Base-by-base conservation (phyloP, 1,140 invertebrate genomes). In the Caenorhabditis briggsae region DNA sequence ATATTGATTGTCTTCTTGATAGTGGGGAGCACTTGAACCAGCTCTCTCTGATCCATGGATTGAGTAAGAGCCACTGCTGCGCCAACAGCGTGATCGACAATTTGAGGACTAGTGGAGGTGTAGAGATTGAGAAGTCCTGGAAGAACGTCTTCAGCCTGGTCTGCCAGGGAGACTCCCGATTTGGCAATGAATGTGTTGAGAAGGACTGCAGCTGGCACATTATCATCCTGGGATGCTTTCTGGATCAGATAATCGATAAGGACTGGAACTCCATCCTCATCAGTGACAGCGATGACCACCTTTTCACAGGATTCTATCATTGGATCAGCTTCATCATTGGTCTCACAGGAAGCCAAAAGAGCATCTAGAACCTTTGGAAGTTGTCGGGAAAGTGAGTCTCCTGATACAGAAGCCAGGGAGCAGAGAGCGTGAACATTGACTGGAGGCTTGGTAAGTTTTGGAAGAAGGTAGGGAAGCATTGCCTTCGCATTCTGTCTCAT, bases 1-100 rank as follows among this genome's bases (percentile, higher is more conserved):
- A 74, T 83, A 43, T 86, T 89, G 43, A 92, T 83, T n/a, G 92
- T 91, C 50, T 85, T 87, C 61, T 92, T 89, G 14, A 92, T 41
- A 23, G 86, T 78, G 23, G 87, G 70, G 14, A 92, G 78, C 2
- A 86, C 50, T 7, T 46, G 12, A 88, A 88, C 41, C 85, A 74
- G 78, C n/a, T 88, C 89, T 43, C 82, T 18, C n/a, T 82, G 82
- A 59, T 89, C 86, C 65, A 92, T 53, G 23, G 88, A 59, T 61
- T 92, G 89, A 43, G 64, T 83, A 11, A 90, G 23, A 14, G 87
- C 88, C 18, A 85, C 59, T 11, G 92, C 61, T 11, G 90, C 87
- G 5, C 82, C 89, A 25, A 92, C 87, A 16, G 84, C 78, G 23
- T 87, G 65, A 43, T 87, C 88, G 1, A 91, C 89, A n/a, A 91